Evolutionary conservation across 2,888 invertebrate species (phyloP).

Genomic region (Agrilus mali): DNA sequence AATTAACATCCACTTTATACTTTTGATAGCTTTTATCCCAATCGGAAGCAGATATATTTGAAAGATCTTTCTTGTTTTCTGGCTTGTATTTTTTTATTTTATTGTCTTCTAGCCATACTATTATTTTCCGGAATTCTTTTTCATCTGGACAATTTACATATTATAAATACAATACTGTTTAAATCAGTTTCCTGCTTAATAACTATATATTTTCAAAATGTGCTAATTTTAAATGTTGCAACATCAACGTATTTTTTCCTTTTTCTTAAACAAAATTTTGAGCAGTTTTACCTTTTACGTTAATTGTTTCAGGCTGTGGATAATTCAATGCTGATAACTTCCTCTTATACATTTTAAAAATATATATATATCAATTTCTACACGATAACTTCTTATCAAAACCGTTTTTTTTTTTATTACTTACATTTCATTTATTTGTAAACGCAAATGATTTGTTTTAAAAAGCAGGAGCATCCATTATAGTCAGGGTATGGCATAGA

Average conservation of each 20-base stretch:
- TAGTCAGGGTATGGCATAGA: too few relatives aligned
- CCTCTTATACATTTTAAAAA: conserved; percentile 53
- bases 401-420: too few relatives aligned
- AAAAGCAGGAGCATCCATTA: too few relatives aligned
- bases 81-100: conserved; percentile 81
- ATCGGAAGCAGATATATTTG: conserved; percentile 47
- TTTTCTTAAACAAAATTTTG: too few relatives aligned
- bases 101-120: conserved; percentile 88
- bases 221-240: not conserved
- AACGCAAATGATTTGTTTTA: too few relatives aligned
- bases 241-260: too few relatives aligned
- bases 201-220: not conserved
- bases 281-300: conserved; percentile 49
- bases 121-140: conserved; percentile 62
- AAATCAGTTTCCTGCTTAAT: not conserved
- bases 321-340: conserved; percentile 70
- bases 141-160: conserved; percentile 54
- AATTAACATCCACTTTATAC: conserved; percentile 64
- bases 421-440: too few relatives aligned
- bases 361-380: too few relatives aligned
- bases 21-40: conserved; percentile 63
- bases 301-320: conserved; percentile 57
- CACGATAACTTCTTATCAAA: too few relatives aligned
- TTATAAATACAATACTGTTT: conserved; percentile 1
- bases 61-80: conserved; percentile 63